phyloP scores from a whole-genome alignment of 1,140 invertebrate genomes.

The Drosophila guanche region DNA sequence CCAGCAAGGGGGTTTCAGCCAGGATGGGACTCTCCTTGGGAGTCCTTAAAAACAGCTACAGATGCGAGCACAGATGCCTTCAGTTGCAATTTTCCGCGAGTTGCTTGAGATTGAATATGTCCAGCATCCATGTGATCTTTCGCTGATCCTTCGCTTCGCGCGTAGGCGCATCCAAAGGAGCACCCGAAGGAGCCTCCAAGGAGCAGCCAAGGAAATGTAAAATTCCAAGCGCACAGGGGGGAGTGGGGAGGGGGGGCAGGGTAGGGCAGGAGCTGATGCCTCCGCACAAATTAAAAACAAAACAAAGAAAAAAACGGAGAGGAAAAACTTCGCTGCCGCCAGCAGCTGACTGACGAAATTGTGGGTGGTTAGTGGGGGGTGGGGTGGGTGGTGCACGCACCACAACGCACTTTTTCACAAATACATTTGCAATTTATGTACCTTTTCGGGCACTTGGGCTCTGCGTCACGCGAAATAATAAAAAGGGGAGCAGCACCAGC shows the following conservation, averaged over 20 bases:
- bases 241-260: background rate
- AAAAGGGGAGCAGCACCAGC: slow-evolving; percentile 35
- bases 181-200: too few species aligned
- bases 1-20: too few species aligned
- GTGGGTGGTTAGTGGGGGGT: too few species aligned
- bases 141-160: background rate
- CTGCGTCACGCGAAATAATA: slow-evolving; percentile 56
- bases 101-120: too few species aligned
- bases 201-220: slow-evolving; percentile 30
- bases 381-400: slow-evolving; percentile 34
- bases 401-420: slow-evolving; percentile 64
- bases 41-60: too few species aligned
- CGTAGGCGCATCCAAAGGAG: too few species aligned
- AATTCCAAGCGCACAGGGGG: slow-evolving; percentile 2
- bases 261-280: background rate
- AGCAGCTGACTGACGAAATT: too few species aligned
- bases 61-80: too few species aligned
- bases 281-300: slow-evolving; percentile 37
- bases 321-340: slow-evolving; percentile 24
- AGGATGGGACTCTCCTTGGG: too few species aligned
- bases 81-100: too few species aligned
- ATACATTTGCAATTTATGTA: slow-evolving; percentile 68
- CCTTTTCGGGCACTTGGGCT: slow-evolving; percentile 30
- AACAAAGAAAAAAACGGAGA: background rate
- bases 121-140: background rate